phyloP scores from a whole-genome alignment of 1,140 invertebrate species.

The Drosophila orosa region DNA sequence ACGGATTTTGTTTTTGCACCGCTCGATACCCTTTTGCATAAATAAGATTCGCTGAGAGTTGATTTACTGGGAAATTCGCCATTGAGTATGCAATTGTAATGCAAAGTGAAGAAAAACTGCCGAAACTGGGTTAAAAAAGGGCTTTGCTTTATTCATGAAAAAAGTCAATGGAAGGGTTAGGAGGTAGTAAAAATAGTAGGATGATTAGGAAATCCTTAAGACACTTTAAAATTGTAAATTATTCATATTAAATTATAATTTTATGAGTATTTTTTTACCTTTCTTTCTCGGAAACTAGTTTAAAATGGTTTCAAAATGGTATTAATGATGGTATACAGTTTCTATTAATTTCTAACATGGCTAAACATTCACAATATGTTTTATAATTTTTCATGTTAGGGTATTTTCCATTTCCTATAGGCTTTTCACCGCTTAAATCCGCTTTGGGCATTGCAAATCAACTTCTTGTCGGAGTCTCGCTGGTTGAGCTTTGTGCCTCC shows the following conservation, averaged over 20 bases:
- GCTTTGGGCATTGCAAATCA: slow-evolving; percentile 43
- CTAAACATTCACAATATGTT: too few relatives aligned
- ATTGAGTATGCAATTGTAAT: slow-evolving; percentile 9
- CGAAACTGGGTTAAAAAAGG: slow-evolving; percentile 3
- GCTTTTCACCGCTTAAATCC: background rate
- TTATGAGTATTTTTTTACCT: too few relatives aligned
- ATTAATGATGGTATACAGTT: background rate
- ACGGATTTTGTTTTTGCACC: slow-evolving; percentile 33
- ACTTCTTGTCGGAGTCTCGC: slow-evolving; percentile 41
- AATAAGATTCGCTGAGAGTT: slow-evolving; percentile 25
- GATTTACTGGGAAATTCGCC: slow-evolving; percentile 11
- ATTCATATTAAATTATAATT: background rate
- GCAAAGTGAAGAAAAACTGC: background rate
- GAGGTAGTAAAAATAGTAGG: background rate
- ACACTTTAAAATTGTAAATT: too few relatives aligned
- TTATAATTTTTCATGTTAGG: background rate
- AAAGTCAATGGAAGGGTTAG: too few relatives aligned
- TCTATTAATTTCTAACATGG: background rate
- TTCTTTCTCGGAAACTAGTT: background rate
- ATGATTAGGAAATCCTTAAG: too few relatives aligned
- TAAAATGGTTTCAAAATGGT: too few relatives aligned
- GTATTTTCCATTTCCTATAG: slow-evolving; percentile 5
- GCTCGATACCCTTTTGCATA: slow-evolving; percentile 31
- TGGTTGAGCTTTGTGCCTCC: slow-evolving; percentile 26
- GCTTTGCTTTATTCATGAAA: slow-evolving; percentile 1